Conservation (phyloP, 2,888 invertebrate species). For the Tethea ocularis region DNA sequence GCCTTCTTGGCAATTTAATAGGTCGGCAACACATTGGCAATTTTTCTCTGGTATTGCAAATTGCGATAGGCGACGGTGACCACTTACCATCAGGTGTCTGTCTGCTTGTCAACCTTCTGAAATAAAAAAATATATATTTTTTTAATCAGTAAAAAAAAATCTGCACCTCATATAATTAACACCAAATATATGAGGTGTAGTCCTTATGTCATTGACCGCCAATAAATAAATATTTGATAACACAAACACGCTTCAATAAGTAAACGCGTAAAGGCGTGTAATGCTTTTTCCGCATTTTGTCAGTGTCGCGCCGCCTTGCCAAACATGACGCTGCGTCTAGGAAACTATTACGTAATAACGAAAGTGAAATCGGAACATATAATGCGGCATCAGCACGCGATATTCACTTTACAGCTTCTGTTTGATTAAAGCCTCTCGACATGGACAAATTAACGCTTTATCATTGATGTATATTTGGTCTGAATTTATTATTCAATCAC, state of each 20-base stretch:
- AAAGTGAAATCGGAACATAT: constrained; percentile 50
- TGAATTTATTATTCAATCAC: no score
- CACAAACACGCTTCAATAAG: not conserved
- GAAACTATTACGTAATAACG: constrained; percentile 36
- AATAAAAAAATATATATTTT: no score
- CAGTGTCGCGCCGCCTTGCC: constrained; percentile 6
- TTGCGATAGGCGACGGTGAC: no score
- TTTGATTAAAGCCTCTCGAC: not conserved
- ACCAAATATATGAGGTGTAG: no score
- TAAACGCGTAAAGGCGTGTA: not conserved
- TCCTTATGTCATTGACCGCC: not conserved
- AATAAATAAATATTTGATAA: not conserved
- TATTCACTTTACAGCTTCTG: not conserved
- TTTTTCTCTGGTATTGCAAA: no score
- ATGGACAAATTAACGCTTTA: not conserved
- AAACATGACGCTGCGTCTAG: constrained; percentile 11
- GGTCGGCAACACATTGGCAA: no score
- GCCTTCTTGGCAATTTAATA: no score
- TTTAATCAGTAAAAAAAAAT: no score
- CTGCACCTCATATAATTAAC: no score
- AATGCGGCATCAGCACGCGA: constrained; percentile 42
- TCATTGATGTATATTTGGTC: no score
- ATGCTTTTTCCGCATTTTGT: not conserved
- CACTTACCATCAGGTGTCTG: no score
- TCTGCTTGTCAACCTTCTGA: no score